Conservation (phyloP, 1,140 invertebrate species). For the Diorhabda elongata region DNA sequence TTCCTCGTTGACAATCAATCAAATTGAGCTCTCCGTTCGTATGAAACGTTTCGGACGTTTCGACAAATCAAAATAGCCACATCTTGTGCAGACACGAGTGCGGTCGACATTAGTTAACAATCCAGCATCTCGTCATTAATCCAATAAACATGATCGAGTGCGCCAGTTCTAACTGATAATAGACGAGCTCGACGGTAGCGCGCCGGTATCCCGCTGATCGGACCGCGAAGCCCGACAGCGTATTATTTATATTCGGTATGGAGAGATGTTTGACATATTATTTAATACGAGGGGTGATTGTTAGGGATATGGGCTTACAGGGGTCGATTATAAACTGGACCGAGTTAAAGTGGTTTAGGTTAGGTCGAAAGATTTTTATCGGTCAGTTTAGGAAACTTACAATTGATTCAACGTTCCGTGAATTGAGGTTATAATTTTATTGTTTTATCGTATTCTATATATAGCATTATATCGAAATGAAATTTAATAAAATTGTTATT, state of each 20-base stretch:
- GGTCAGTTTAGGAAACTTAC: too few relatives aligned
- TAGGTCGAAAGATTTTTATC: too few relatives aligned
- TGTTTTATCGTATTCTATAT: too few relatives aligned
- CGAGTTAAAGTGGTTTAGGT: too few relatives aligned
- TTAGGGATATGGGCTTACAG: too few relatives aligned
- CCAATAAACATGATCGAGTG: constrained; percentile 37
- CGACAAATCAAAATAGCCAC: constrained; percentile 28
- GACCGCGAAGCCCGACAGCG: not conserved
- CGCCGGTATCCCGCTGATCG: constrained; percentile 18
- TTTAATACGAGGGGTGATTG: not conserved
- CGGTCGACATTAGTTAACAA: constrained; percentile 27
- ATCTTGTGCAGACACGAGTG: constrained; percentile 31
- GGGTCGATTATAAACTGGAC: too few relatives aligned
- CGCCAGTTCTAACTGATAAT: constrained; percentile 31
- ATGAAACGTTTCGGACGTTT: constrained; percentile 7
- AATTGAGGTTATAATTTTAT: too few relatives aligned
- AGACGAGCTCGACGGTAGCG: constrained; percentile 27
- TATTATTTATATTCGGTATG: constrained; percentile 6
- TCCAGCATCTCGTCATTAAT: constrained; percentile 37
- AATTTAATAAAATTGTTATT: too few relatives aligned
- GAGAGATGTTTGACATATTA: constrained; percentile 1
- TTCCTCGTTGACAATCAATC: constrained; percentile 15
- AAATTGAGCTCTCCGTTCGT: constrained; percentile 5
- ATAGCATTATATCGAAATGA: too few relatives aligned
- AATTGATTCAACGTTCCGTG: too few relatives aligned